These are phyloP conservation scores for Hyperoplus lanceolatus DNA, from an alignment of 2,797 vertebrate species.

Conservation along the genomic window DNA sequence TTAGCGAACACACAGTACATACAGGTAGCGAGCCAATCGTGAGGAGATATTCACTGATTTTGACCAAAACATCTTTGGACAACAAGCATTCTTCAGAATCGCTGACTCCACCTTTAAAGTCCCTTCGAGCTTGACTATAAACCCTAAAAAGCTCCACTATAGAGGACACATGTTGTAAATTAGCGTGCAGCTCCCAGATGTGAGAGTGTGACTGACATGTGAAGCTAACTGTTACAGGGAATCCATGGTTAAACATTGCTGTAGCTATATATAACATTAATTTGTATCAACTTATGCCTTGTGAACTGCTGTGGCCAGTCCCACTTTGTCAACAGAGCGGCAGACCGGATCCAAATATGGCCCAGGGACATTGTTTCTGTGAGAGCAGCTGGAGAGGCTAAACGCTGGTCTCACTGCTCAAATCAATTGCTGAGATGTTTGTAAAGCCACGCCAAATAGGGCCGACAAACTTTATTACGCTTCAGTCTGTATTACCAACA, in stretches of 20 bases:
- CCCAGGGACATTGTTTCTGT: not conserved
- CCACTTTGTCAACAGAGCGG: constrained; percentile 70
- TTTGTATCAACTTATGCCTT: not conserved
- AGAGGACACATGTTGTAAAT: not conserved
- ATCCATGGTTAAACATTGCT: constrained; percentile 31
- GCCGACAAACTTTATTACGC: not conserved
- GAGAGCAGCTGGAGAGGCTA: constrained; percentile 23
- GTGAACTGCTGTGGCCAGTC: constrained; percentile 41
- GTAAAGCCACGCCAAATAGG: not conserved
- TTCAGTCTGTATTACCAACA: not conserved
- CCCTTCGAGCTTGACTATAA: not conserved
- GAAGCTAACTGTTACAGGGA: not conserved
- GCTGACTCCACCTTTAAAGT: not conserved
- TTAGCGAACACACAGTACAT: too few relatives aligned
- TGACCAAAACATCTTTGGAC: too few relatives aligned
- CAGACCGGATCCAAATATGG: constrained; percentile 23
- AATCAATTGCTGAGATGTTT: not conserved
- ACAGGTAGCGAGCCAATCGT: too few relatives aligned
- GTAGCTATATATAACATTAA: not conserved
- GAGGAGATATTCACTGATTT: too few relatives aligned
- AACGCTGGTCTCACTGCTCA: not conserved
- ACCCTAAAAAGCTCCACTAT: not conserved
- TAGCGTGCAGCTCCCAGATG: not conserved
- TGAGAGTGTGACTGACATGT: not conserved
- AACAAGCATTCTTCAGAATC: too few relatives aligned